Conservation (phyloP, 1,140 invertebrate species). For the Diachasmimorpha longicaudata region DNA sequence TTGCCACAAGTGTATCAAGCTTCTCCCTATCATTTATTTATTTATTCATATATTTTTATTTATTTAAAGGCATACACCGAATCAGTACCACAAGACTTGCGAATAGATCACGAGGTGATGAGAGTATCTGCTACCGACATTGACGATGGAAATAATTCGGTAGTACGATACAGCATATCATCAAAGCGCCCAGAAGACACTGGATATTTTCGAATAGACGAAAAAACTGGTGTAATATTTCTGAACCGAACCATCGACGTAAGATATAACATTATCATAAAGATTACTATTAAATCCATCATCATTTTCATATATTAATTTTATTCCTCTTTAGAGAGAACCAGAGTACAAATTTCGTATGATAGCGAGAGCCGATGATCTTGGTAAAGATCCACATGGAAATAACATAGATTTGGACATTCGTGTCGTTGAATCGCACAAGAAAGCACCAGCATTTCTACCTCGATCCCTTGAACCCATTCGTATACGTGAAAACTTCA, state of each 20-base stretch:
- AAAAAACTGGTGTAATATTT: conserved; percentile 78
- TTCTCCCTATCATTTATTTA: not conserved
- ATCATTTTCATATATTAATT: conserved; percentile 37
- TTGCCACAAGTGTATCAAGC: not conserved
- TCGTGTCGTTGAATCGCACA: conserved; percentile 84
- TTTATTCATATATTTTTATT: conserved; percentile 21
- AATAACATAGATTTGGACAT: conserved; percentile 79
- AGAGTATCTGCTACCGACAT: conserved; percentile 87
- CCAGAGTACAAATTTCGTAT: conserved; percentile 75
- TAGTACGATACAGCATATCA: conserved; percentile 71
- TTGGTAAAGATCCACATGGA: conserved; percentile 68
- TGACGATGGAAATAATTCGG: conserved; percentile 85
- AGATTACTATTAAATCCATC: not conserved
- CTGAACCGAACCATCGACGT: conserved; percentile 75
- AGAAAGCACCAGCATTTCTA: conserved; percentile 81
- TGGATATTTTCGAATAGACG: conserved; percentile 79
- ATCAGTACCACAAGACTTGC: conserved; percentile 77
- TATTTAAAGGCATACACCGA: conserved; percentile 72
- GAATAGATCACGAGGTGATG: conserved; percentile 77
- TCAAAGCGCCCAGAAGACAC: conserved; percentile 65
- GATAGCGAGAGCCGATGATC: conserved; percentile 78
- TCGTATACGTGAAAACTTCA: conserved; percentile 74
- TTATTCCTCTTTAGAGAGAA: conserved; percentile 61
- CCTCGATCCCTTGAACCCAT: conserved; percentile 68
- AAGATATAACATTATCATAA: conserved; percentile 50